Base-by-base conservation (phyloP, 1,140 invertebrate genomes). In the Caenorhabditis briggsae region DNA sequence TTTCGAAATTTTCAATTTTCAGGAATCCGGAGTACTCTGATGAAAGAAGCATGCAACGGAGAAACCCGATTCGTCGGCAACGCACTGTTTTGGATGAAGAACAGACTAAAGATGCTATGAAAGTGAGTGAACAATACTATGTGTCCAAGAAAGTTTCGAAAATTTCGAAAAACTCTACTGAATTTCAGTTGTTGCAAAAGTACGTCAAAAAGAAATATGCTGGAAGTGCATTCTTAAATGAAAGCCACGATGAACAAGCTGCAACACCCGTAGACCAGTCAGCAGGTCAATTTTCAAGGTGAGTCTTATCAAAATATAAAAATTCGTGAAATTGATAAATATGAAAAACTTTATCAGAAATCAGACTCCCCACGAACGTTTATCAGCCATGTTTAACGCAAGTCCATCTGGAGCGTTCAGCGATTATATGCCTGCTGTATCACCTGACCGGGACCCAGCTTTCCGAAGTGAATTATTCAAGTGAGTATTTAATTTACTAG, bases 1-100 rank as follows among this genome's bases (percentile, higher is more conserved):
- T 33, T 33, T 41, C 23, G 12, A 1, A 25, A 14, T 48, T 46
- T 46, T 70, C 18, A 11, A 14, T 8, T 78, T 78, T 78, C n/a
- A 78, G 70, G 25, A 78, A 78, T 78, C 43, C n/a, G 70, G 70
- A 78, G 14, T 50, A 78, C 70, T 78, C 70, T 50, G 70, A 78
- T 78, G 70, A 78, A 50, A 78, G 46, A 48, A 78, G 70, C 46
- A 78, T 78, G 70, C 70, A 78, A 14, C 82, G 82, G 25, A 83
- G 82, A 25, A 59, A 58, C 58, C 55, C 82, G 82, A 64, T 83
- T 59, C 82, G 82, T 58, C 82, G 82, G 58, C 25, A 83, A 20
- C 48, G 82, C 2, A 58, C 20, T 20, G 20, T 41, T 16, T 55
- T 83, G 16, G 82, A 83, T 83, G 82, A 83, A 16, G 82, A 59